Percentiles rank a stretch among this genome's conserved stretches.
These are phyloP conservation scores for Diaprepes abbreviatus DNA, from an alignment of 2,888 invertebrate species.

Conservation along the genomic window DNA sequence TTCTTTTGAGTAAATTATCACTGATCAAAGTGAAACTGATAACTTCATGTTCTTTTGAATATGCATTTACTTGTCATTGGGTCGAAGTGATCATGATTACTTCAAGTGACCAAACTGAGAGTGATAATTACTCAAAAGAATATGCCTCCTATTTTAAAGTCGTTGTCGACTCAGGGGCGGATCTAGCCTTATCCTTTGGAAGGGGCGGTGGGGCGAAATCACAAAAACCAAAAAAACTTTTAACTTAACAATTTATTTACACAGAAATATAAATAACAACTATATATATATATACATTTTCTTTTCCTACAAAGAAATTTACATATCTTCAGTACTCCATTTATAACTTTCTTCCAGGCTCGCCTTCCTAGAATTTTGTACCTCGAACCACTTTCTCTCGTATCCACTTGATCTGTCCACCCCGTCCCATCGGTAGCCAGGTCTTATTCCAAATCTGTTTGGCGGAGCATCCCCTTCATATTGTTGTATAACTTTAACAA, in stretches of 20 bases:
- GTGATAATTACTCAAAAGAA: too few relatives aligned
- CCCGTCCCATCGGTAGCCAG: constrained; percentile 98
- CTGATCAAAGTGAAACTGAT: too few relatives aligned
- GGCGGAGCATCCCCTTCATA: constrained; percentile 91
- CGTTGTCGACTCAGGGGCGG: too few relatives aligned
- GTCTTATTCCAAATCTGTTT: constrained; percentile 91
- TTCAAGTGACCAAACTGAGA: too few relatives aligned
- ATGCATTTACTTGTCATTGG: too few relatives aligned
- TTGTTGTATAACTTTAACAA: constrained; percentile 77
- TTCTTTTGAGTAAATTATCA: too few relatives aligned
- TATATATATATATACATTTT: too few relatives aligned
- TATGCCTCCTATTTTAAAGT: too few relatives aligned
- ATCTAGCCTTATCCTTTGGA: too few relatives aligned
- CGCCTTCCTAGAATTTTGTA: constrained; percentile 81
- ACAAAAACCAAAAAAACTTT: not conserved
- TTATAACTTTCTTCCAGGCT: constrained; percentile 89
- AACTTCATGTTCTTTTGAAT: too few relatives aligned
- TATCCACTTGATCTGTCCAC: constrained; percentile 98
- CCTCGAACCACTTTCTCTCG: constrained; percentile 90
- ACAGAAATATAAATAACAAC: not conserved
- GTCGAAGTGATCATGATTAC: too few relatives aligned
- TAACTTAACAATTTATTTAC: not conserved
- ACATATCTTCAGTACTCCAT: constrained; percentile 97
- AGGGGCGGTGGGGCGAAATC: too few relatives aligned
- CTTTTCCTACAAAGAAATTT: constrained; percentile 58